These are phyloP conservation scores for Clarias laeviceps DNA, from an alignment of 2,797 vertebrate genomes.

Conservation along the genomic window DNA sequence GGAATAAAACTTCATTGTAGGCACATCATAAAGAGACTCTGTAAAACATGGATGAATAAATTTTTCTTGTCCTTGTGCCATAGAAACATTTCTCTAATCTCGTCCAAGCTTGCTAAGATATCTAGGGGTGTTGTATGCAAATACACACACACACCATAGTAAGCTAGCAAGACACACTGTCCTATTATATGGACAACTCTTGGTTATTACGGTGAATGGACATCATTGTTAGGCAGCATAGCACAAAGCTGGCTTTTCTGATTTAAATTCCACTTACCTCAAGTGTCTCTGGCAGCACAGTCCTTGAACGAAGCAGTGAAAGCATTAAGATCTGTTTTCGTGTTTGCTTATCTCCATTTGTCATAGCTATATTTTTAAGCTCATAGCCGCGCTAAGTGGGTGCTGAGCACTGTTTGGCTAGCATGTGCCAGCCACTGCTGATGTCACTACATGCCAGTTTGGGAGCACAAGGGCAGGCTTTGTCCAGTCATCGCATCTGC, in stretches of 20 bases:
- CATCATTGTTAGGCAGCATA: conserved; percentile 66
- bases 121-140: conserved; percentile 58
- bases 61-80: conserved; percentile 26
- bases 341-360: conserved; percentile 27
- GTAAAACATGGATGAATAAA: conserved; percentile 13
- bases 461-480: conserved; percentile 63
- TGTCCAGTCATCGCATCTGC: conserved; percentile 61
- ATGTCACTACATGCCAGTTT: conserved; percentile 64
- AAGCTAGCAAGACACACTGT: conserved; percentile 66
- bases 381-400: conserved; percentile 38
- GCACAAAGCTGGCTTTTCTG: conserved; percentile 41
- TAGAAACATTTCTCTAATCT: conserved; percentile 39
- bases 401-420: conserved; percentile 49
- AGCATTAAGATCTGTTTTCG: neutral
- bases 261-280: conserved; percentile 36
- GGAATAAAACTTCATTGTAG: neutral
- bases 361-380: conserved; percentile 21
- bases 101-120: conserved; percentile 44
- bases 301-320: conserved; percentile 11
- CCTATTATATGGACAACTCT: conserved; percentile 66
- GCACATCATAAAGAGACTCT: too few relatives aligned
- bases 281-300: conserved; percentile 14
- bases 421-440: conserved; percentile 65
- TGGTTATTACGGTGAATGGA: conserved; percentile 64
- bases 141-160: conserved; percentile 65